Evolutionary conservation across 2,888 invertebrate genomes (phyloP), one percentile per base, ranked within the genome.

Genomic region (Polia nebulosa): DNA sequence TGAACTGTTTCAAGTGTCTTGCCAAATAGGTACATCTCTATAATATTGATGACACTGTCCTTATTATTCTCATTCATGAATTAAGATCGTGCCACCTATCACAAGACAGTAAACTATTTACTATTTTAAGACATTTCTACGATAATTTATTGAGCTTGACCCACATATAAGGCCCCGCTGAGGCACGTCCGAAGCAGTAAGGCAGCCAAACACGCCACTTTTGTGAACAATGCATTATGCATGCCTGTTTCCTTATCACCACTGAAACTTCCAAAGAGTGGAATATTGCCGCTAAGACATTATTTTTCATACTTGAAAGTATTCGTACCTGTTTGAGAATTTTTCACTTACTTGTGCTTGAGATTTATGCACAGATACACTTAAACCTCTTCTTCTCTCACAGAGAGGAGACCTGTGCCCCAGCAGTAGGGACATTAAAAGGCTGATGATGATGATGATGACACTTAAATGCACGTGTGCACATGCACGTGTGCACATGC

Each of bases 171-270:
- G 41, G 13, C 13, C 51, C 64, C n/a, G 49, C 73, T 5, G 41
- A 51, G 22, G 17, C 78, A 76, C 76, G 80, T 78, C 34, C 62
- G 57, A 29, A 20, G n/a, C 39, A 62, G 57, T 32, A 52, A 15
- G 17, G 20, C 52, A 41, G 17, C 22, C 13, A 41, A 63, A 64
- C 58, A 66, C 52, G 27, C 47, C 52, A 57, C 44, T 60, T 44
- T 60, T 63, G 52, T 47, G 47, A 44, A 60, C 36, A 13, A 63
- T 75, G 80, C 47, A 60, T 75, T 59, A 74, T 76, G 68, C 68
- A 75, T 63, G 55, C 2, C 49, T 52, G 59, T 32, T 49, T 41
- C 15, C 51, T 63, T 60, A 68, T 59, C 74, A 47, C 55, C 32
- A 69, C 6, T 57, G 69, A 34, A 45, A 60, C 41, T 58, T 57